phyloP scores from a whole-genome alignment of 2,113 vertebrate species.

The Spea multiplicata region DNA sequence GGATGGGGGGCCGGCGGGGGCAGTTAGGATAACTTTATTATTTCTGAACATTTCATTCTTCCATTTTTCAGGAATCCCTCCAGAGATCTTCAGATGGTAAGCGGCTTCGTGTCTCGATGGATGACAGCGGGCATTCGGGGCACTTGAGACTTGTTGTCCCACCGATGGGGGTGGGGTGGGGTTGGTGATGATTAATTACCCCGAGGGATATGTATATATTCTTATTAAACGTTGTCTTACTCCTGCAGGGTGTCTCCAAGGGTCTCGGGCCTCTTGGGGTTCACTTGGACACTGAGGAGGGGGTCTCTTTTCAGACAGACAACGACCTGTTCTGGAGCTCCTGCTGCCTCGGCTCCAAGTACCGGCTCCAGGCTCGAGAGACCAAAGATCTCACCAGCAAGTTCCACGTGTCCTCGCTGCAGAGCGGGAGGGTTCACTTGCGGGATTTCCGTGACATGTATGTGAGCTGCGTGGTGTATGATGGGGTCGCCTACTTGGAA shows the following conservation, averaged over 20 bases:
- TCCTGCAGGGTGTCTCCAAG: constrained; percentile 13
- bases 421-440: constrained; percentile 11
- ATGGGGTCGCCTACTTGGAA: constrained; percentile 4
- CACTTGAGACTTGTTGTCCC: no score
- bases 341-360: background rate
- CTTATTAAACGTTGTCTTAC: background rate
- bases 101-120: no score
- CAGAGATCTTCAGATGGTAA: no score
- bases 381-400: constrained; percentile 25
- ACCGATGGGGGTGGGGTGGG: no score
- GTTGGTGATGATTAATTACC: no score
- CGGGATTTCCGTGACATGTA: constrained; percentile 29
- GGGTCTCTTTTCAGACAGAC: constrained; percentile 31
- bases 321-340: constrained; percentile 34
- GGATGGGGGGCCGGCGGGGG: no score
- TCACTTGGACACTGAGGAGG: constrained; percentile 1
- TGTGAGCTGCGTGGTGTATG: background rate
- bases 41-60: no score
- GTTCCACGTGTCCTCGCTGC: constrained; percentile 10
- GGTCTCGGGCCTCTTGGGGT: constrained; percentile 25
- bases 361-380: background rate
- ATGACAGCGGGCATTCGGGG: no score
- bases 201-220: no score
- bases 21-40: no score
- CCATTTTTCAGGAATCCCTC: no score